Evolutionary conservation across 2,113 vertebrate species (phyloP).

Genomic region (Galeopterus variegatus): DNA sequence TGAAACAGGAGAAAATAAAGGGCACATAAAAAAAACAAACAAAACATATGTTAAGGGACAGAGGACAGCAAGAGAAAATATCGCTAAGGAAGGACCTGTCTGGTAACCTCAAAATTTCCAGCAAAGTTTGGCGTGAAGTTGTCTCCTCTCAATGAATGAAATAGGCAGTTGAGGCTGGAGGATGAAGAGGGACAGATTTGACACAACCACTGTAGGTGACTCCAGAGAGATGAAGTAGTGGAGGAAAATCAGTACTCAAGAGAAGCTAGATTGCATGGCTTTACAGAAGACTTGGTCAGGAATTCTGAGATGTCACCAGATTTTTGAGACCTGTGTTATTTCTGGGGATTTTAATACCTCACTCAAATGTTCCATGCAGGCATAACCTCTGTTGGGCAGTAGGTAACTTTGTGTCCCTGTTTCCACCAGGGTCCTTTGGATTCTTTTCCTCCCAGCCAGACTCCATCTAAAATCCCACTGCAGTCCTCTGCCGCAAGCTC

Average conservation of each 20-base stretch:
- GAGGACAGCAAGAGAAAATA: background rate
- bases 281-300: background rate
- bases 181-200: background rate
- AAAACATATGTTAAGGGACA: background rate
- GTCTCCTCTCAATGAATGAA: background rate
- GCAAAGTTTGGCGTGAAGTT: background rate
- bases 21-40: background rate
- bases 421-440: background rate
- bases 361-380: background rate
- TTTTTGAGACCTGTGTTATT: background rate
- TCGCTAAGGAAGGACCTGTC: background rate
- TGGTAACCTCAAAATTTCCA: background rate
- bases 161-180: background rate
- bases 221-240: background rate
- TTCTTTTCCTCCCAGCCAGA: background rate
- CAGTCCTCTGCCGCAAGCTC: background rate
- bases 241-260: background rate
- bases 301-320: background rate
- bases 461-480: too few species aligned
- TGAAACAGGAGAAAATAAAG: background rate
- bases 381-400: background rate
- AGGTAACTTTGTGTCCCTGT: background rate
- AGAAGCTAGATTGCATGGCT: background rate
- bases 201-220: too few species aligned
- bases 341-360: background rate